These are phyloP conservation scores for Psophia crepitans DNA, from an alignment of 2,113 vertebrate species.

Conservation along the genomic window DNA sequence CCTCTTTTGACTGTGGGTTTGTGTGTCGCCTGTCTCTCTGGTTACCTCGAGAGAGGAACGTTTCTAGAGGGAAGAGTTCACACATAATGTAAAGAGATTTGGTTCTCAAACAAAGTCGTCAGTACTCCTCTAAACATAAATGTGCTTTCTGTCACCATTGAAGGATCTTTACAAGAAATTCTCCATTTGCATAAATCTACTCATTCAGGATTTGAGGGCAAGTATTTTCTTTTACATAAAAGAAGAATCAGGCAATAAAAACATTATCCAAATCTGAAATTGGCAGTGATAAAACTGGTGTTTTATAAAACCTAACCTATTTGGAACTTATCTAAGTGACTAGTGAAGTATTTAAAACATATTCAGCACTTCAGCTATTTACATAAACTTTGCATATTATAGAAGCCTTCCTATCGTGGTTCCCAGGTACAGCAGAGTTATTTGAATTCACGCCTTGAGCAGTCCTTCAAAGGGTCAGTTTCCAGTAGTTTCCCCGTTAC, in stretches of 20 bases:
- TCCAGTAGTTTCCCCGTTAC: neutral
- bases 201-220: neutral
- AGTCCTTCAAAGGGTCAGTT: neutral
- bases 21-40: fast-evolving
- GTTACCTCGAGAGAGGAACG: neutral
- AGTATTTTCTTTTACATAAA: neutral
- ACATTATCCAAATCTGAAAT: neutral
- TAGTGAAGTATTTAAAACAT: neutral
- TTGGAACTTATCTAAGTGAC: neutral
- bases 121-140: neutral
- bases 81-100: neutral
- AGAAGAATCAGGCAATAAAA: neutral
- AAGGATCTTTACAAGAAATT: neutral
- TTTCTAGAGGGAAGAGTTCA: neutral
- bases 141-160: neutral
- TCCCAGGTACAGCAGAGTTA: neutral
- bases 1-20: neutral
- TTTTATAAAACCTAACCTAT: neutral
- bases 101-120: neutral
- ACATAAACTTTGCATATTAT: neutral
- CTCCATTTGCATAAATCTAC: fast-evolving
- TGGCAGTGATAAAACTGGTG: neutral
- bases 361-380: neutral
- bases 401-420: neutral
- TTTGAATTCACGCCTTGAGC: neutral